Percentiles rank a stretch among this genome's conserved stretches.
Evolutionary conservation across 1,140 invertebrate species (phyloP).

Genomic region (Leptinotarsa undecemlineata): DNA sequence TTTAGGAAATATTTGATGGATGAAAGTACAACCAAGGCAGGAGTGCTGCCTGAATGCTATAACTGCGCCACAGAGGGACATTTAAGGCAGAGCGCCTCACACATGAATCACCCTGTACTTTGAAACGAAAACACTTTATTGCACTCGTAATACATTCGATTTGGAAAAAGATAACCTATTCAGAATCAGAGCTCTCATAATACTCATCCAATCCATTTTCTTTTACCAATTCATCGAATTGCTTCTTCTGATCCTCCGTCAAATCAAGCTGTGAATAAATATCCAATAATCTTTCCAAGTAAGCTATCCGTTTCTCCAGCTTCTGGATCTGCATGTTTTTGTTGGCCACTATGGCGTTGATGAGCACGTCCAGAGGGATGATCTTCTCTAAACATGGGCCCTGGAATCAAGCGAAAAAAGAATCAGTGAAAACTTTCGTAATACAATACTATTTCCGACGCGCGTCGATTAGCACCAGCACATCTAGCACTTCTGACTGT

Average conservation of each 20-base stretch:
- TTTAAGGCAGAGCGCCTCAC: neutral
- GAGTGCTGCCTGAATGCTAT: too few relatives aligned
- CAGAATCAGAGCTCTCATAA: slow-evolving; percentile 9
- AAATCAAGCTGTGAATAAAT: slow-evolving; percentile 34
- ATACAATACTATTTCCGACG: too few relatives aligned
- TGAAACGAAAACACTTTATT: neutral
- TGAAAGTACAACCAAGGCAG: too few relatives aligned
- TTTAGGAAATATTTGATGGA: too few relatives aligned
- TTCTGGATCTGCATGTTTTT: slow-evolving; percentile 57
- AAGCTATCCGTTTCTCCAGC: slow-evolving; percentile 55
- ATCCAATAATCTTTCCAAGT: slow-evolving; percentile 37
- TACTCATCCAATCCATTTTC: slow-evolving; percentile 25
- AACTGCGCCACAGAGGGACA: too few relatives aligned
- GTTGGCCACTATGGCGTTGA: slow-evolving; percentile 56
- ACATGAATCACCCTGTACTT: neutral
- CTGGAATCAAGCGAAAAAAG: slow-evolving; percentile 18
- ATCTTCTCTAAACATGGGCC: slow-evolving; percentile 47
- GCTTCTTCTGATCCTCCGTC: slow-evolving; percentile 38
- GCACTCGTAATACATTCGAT: slow-evolving; percentile 1
- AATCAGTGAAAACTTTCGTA: too few relatives aligned
- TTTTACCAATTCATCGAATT: slow-evolving; percentile 39
- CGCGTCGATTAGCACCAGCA: too few relatives aligned
- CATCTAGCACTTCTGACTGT: too few relatives aligned
- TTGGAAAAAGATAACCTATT: neutral
- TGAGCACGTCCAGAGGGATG: slow-evolving; percentile 58